A percentile compares a stretch with the other conserved stretches of the same genome.
Evolutionary conservation across 2,113 vertebrate genomes (phyloP).

Genomic region (Labeo catla): DNA sequence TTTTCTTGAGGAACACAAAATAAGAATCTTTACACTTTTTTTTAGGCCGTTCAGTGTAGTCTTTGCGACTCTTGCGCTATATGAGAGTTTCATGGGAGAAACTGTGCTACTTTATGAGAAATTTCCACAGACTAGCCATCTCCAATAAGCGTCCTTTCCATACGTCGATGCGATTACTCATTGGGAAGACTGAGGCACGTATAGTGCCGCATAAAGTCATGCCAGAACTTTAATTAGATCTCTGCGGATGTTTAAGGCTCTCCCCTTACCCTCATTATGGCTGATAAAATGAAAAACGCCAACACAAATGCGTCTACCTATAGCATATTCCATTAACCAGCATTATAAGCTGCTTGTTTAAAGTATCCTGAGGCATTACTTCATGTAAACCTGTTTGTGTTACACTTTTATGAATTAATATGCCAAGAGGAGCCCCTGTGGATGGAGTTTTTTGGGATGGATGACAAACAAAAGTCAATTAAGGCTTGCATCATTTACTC

Average conservation of each 20-base stretch:
- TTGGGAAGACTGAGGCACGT: neutral
- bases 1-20: neutral
- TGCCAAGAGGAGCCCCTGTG: neutral
- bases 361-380: neutral
- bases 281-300: neutral
- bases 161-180: neutral
- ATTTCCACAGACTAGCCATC: neutral
- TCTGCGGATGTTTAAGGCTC: neutral
- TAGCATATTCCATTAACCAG: constrained; percentile 3
- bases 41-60: neutral
- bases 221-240: constrained; percentile 31
- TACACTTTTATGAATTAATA: neutral
- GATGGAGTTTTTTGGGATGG: neutral
- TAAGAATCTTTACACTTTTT: neutral
- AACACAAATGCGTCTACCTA: neutral
- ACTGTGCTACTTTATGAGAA: neutral
- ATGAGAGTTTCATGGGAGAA: neutral
- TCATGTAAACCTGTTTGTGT: neutral
- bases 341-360: neutral
- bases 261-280: neutral
- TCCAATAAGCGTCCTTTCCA: neutral
- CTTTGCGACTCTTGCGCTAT: neutral
- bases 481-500: neutral
- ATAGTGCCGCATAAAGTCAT: neutral
- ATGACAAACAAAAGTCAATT: neutral